Percentiles rank a stretch among this genome's conserved stretches.
phyloP scores from a whole-genome alignment of 2,113 vertebrate species.

The Myocastor coypus region DNA sequence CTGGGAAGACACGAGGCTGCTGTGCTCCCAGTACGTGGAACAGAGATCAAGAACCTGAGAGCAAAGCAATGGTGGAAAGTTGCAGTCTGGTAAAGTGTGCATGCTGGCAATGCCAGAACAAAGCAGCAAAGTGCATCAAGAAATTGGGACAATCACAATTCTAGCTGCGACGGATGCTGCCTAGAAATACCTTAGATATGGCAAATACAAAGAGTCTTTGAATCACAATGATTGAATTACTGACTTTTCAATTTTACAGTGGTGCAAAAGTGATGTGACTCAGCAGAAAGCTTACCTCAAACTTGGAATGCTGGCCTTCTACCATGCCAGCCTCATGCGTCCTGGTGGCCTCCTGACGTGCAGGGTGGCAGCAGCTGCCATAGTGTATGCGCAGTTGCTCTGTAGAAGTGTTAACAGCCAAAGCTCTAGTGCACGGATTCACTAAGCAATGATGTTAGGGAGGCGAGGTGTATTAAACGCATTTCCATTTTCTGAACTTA shows the following conservation, averaged over 20 bases:
- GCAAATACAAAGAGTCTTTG: not conserved
- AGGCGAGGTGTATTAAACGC: not conserved
- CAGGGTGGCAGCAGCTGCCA: not conserved
- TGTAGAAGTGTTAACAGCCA: not conserved
- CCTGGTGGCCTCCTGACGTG: no score
- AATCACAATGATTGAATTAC: no score
- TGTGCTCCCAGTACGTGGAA: not conserved
- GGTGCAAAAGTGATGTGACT: not conserved
- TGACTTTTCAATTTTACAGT: not conserved
- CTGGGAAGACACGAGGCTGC: not conserved
- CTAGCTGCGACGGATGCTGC: not conserved
- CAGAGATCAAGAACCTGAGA: not conserved
- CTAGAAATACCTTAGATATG: not conserved
- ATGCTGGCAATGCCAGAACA: not conserved
- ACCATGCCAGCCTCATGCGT: not conserved
- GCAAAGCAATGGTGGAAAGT: not conserved
- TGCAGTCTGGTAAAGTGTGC: not conserved
- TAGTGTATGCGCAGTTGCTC: rapidly evolving
- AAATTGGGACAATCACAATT: not conserved
- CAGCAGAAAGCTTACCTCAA: not conserved
- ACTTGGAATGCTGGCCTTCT: not conserved
- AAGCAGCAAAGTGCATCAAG: not conserved
- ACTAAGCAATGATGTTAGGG: not conserved
- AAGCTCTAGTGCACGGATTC: not conserved
- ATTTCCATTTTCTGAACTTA: not conserved